Base-by-base conservation (phyloP, 2,113 vertebrate species). In the Coturnix japonica region DNA sequence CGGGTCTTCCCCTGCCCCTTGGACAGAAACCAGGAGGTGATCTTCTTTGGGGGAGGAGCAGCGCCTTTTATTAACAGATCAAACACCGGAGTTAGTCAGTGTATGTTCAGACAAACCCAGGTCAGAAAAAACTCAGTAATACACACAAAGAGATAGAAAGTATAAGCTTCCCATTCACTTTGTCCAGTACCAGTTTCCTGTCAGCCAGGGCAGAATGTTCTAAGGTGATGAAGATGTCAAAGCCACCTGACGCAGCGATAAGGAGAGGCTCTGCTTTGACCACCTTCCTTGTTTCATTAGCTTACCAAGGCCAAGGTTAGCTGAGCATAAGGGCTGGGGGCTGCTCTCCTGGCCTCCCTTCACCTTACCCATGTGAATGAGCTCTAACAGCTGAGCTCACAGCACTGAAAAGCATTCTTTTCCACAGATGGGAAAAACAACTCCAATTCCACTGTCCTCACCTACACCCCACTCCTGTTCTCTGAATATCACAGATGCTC, bases 11-110 rank as follows among this genome's bases (percentile, higher is more conserved):
- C 99, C 94, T 99, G 99, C 49, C 99, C 99, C 95, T 99, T 99
- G 91, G 98, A 99, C 95, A 99, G 98, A 97, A 99, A 99, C 99
- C 99, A 99, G 82, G 99, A 99, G 76, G 95, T 98, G 92, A 99
- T 98, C 97, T 98, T 98, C 95, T 98, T 98, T 71, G 99, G 99
- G 44, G 99, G 97, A 44, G 97, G 94, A 5, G 98, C 98, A 84
- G 98, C 98, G 95, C 99, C 99, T 99, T 97, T 91, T 23, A 93
- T 97, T 83, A 96, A 96, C 78, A 97, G 94, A 97, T 65, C 87
- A 95, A 96, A 97, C 78, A 96, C 41, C 85, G 75, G 51, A 94
- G 56, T 85, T 66, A 97, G 81, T 97, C 84, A 96, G 44, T 87
- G 77, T 16, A 63, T 17, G 31, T 66, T 70, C 54, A 56, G 30